These are phyloP conservation scores for Phalacrocorax aristotelis DNA, from an alignment of 2,113 vertebrate species.

Conservation along the genomic window DNA sequence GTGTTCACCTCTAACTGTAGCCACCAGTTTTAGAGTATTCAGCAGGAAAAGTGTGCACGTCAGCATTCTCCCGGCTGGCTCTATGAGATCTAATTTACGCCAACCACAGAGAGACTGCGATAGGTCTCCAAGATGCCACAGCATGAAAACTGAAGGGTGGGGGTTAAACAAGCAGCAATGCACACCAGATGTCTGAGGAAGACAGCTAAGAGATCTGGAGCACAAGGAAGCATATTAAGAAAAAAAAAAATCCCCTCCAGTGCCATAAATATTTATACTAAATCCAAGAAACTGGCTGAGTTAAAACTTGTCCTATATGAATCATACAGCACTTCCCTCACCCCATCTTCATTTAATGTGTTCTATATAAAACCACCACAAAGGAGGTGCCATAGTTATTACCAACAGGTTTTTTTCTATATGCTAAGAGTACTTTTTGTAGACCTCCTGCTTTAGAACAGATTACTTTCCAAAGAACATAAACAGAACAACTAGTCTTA, in stretches of 20 bases:
- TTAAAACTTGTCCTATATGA: constrained; percentile 3
- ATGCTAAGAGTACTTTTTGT: background rate
- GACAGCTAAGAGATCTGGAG: background rate
- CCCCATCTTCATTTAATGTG: background rate
- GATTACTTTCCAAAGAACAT: constrained; percentile 2
- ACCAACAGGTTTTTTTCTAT: background rate
- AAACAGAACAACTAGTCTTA: background rate
- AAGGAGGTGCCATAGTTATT: background rate
- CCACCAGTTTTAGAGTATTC: constrained; percentile 49
- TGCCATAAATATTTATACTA: constrained; percentile 45
- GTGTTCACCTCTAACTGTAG: constrained; percentile 31
- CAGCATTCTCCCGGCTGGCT: constrained; percentile 58
- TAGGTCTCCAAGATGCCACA: constrained; percentile 29
- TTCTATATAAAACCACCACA: constrained; percentile 9
- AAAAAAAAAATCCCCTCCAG: background rate
- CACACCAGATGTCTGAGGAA: constrained; percentile 45
- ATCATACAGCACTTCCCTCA: constrained; percentile 8
- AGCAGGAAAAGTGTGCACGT: constrained; percentile 68
- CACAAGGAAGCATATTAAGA: constrained; percentile 5
- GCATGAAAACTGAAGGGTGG: constrained; percentile 24
- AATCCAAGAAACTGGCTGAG: constrained; percentile 27
- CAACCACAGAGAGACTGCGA: constrained; percentile 17
- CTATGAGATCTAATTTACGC: constrained; percentile 3
- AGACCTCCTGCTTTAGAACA: background rate
- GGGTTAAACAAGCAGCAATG: constrained; percentile 36